Evolutionary conservation across 2,113 vertebrate species (phyloP).

Genomic region (Elephantulus edwardii): DNA sequence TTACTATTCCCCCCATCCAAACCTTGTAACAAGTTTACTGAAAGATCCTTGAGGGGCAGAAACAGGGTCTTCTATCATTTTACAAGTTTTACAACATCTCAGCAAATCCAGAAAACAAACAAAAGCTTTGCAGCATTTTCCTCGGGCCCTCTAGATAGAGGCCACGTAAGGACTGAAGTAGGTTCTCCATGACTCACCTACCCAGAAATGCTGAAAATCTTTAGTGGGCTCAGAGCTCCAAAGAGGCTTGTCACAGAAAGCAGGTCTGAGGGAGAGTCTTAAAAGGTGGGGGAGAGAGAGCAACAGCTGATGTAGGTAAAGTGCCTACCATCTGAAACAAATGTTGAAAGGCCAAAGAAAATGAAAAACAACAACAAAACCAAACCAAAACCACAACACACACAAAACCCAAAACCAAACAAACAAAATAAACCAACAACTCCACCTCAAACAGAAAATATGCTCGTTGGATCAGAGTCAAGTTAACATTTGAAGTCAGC

Average conservation of each 20-base stretch:
- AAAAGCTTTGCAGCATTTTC: not conserved
- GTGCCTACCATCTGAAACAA: slow-evolving; percentile 13
- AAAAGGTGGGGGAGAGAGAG: not conserved
- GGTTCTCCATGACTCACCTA: slow-evolving; percentile 18
- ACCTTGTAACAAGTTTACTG: not conserved
- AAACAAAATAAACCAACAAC: too few relatives aligned
- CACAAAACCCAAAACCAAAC: too few relatives aligned
- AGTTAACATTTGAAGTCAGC: not conserved
- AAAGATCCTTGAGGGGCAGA: not conserved
- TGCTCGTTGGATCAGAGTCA: not conserved
- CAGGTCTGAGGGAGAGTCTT: not conserved
- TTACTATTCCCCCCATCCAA: not conserved
- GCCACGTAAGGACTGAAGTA: not conserved
- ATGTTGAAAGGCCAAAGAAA: not conserved
- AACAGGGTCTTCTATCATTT: not conserved
- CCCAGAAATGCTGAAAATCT: not conserved
- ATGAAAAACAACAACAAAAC: too few relatives aligned
- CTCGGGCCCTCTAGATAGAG: too few relatives aligned
- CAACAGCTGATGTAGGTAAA: not conserved
- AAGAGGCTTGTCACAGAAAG: not conserved
- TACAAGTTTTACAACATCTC: slow-evolving; percentile 21
- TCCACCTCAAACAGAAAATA: slow-evolving; percentile 39
- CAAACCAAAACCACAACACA: too few relatives aligned
- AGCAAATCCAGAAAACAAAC: slow-evolving; percentile 45
- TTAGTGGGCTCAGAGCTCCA: not conserved